These are phyloP conservation scores for Semaprochilodus insignis DNA, from an alignment of 2,797 vertebrate species.

Conservation along the genomic window DNA sequence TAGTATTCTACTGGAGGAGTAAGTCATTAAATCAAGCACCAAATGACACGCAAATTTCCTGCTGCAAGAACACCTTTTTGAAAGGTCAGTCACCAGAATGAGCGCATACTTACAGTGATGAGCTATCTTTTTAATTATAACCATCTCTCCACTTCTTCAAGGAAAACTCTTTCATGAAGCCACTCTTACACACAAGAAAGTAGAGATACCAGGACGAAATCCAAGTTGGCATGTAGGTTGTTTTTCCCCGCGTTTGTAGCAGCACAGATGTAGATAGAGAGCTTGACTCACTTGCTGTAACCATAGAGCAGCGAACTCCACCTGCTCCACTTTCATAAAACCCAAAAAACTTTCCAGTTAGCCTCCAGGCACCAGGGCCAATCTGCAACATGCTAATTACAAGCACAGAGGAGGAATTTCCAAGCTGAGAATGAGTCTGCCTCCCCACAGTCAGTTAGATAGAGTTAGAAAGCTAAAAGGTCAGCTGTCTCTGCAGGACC, in stretches of 20 bases:
- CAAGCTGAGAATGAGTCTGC: conserved; percentile 6
- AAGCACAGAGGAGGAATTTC: conserved; percentile 37
- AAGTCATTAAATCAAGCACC: no score
- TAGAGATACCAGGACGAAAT: conserved; percentile 56
- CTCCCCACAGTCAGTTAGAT: conserved; percentile 12
- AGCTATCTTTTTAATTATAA: conserved; percentile 77
- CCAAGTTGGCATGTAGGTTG: conserved; percentile 57
- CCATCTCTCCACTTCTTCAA: conserved; percentile 62
- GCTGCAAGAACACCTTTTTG: conserved; percentile 57
- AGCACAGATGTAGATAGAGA: conserved; percentile 43
- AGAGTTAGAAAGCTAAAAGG: conserved; percentile 10
- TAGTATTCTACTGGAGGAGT: no score
- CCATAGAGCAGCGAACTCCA: conserved; percentile 52
- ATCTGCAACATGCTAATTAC: conserved; percentile 52
- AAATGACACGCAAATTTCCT: no score
- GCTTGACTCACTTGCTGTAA: conserved; percentile 28
- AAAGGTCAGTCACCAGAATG: conserved; percentile 53
- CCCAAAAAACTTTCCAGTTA: conserved; percentile 41
- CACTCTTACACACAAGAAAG: conserved; percentile 37
- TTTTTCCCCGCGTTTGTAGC: conserved; percentile 43
- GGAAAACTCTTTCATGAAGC: conserved; percentile 46
- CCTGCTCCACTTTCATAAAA: conserved; percentile 34
- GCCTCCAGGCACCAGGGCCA: conserved; percentile 33
- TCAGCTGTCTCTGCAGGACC: conserved; percentile 8
- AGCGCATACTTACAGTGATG: conserved; percentile 35